Conservation (phyloP, 64 coral and sea anemone species). For the Actinia equina region DNA sequence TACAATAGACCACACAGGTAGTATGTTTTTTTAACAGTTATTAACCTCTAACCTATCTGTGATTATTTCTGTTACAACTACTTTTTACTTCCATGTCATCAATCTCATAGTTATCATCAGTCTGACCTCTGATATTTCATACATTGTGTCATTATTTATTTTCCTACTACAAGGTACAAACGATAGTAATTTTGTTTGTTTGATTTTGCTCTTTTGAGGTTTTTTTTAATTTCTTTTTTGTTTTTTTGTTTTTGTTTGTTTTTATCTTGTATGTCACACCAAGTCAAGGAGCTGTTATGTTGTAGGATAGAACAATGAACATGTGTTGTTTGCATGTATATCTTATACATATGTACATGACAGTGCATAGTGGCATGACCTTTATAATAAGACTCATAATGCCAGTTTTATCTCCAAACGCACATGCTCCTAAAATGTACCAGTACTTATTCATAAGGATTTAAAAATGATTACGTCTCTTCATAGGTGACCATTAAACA, state of each 20-base stretch:
- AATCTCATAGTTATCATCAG: neutral
- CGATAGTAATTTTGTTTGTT: neutral
- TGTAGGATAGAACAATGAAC: neutral
- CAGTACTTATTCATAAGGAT: neutral
- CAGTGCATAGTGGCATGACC: neutral
- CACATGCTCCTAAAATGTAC: neutral
- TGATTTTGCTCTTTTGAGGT: neutral
- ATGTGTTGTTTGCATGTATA: neutral
- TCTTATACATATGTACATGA: neutral
- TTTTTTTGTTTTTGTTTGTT: no score
- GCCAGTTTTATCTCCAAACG: neutral
- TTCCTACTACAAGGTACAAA: neutral
- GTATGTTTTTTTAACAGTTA: neutral
- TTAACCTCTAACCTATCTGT: neutral
- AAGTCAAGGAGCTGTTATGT: neutral
- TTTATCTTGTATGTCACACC: neutral
- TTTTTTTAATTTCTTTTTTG: no score
- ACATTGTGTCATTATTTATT: neutral
- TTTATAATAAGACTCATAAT: neutral
- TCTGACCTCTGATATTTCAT: neutral
- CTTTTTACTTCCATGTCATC: neutral
- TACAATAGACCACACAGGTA: slow-evolving; percentile 90
- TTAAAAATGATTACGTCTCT: neutral
- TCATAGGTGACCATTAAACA: neutral
- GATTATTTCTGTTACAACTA: neutral